Evolutionary conservation across 2,113 vertebrate genomes (phyloP).

Genomic region (Ia io): DNA sequence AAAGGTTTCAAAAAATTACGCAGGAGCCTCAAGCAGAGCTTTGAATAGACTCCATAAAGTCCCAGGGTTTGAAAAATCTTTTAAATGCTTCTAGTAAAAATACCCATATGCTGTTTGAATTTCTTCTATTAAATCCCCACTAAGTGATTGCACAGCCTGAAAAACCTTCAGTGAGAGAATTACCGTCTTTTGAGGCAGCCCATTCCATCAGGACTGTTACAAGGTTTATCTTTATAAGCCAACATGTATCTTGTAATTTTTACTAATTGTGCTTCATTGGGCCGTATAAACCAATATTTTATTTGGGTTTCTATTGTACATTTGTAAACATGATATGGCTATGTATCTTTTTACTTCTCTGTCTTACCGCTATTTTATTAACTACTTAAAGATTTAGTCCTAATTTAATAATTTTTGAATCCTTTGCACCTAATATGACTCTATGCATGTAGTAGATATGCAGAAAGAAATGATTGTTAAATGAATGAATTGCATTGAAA

Average conservation of each 20-base stretch:
- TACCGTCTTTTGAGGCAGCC: neutral
- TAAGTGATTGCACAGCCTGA: neutral
- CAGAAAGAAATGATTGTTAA: neutral
- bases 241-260: neutral
- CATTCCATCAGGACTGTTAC: neutral
- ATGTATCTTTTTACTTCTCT: neutral
- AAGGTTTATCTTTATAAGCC: neutral
- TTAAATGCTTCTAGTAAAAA: neutral
- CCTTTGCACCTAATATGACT: neutral
- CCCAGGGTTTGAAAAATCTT: neutral
- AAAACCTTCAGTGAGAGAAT: neutral
- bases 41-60: neutral
- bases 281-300: neutral
- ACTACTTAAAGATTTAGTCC: neutral
- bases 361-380: neutral
- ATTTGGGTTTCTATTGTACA: neutral
- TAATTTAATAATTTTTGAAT: neutral
- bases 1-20: slow-evolving; percentile 30
- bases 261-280: neutral
- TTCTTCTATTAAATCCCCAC: neutral
- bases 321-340: neutral
- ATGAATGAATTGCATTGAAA: neutral
- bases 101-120: neutral
- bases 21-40: neutral
- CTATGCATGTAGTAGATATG: neutral